Conservation (phyloP, 2,113 vertebrate species). For the Istiophorus platypterus region DNA sequence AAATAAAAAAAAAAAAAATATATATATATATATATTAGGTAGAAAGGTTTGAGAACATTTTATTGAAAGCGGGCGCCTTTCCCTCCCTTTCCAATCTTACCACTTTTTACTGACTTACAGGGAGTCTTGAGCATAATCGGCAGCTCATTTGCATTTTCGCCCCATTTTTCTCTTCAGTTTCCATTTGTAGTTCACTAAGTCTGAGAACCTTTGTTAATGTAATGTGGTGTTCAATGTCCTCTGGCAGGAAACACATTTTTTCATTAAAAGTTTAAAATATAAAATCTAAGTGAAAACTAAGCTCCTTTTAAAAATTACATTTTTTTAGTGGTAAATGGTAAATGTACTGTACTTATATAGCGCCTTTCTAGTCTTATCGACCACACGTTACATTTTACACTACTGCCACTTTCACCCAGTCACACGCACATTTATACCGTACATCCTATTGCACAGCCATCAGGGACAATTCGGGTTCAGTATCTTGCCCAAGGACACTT, state of each 20-base stretch:
- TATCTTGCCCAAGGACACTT: too few species aligned
- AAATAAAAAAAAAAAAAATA: too few species aligned
- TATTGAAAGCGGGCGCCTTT: background rate
- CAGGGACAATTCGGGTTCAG: too few species aligned
- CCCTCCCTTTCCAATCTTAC: background rate
- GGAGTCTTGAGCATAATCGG: background rate
- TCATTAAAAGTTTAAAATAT: conserved; percentile 8
- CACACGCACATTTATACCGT: too few species aligned
- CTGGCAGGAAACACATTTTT: background rate
- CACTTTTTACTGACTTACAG: background rate
- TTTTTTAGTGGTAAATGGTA: background rate
- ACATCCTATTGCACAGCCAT: too few species aligned
- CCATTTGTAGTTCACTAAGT: background rate
- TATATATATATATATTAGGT: too few species aligned
- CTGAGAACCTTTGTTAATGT: background rate
- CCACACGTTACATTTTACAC: too few species aligned
- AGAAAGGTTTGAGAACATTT: background rate
- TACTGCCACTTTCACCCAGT: too few species aligned
- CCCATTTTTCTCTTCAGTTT: background rate
- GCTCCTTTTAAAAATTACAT: background rate
- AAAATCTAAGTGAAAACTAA: background rate
- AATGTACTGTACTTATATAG: too few species aligned
- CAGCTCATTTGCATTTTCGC: background rate
- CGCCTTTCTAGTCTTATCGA: too few species aligned
- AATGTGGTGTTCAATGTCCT: conserved; percentile 5